A percentile compares a stretch with the other conserved stretches of the same genome.
Evolutionary conservation across 1,140 invertebrate species (phyloP).

Genomic region (Leptinotarsa lineolata): DNA sequence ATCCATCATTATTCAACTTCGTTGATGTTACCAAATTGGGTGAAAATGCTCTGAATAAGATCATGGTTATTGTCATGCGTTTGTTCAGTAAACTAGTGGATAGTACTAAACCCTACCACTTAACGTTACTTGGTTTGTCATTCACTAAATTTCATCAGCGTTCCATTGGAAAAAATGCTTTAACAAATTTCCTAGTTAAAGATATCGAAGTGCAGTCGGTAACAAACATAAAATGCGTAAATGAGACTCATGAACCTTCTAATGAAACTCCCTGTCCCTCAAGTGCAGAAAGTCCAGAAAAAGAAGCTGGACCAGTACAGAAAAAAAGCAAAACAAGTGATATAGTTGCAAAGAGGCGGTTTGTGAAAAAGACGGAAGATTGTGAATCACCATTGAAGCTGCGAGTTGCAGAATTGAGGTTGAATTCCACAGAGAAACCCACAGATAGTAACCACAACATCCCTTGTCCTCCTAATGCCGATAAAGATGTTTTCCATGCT

Average conservation of each 20-base stretch:
- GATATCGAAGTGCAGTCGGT: conserved; percentile 74
- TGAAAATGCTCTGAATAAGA: conserved; percentile 65
- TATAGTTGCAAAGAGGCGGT: conserved; percentile 58
- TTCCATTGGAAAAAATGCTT: conserved; percentile 65
- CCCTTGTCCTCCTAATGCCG: conserved; percentile 62
- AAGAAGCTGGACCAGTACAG: conserved; percentile 70
- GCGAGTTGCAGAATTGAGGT: conserved; percentile 64
- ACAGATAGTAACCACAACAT: conserved; percentile 52
- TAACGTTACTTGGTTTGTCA: conserved; percentile 75
- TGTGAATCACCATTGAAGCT: conserved; percentile 64
- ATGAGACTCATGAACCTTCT: conserved; percentile 39
- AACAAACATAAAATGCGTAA: conserved; percentile 63
- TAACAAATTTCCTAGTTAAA: conserved; percentile 72
- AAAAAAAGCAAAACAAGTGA: conserved; percentile 66
- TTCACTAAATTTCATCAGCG: conserved; percentile 79
- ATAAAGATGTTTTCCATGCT: conserved; percentile 65
- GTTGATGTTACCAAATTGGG: conserved; percentile 60
- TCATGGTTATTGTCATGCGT: conserved; percentile 72
- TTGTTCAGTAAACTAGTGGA: conserved; percentile 75
- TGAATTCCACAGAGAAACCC: conserved; percentile 62
- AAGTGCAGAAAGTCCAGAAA: conserved; percentile 57
- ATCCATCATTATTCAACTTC: conserved; percentile 65
- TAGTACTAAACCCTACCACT: conserved; percentile 73
- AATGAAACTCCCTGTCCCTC: conserved; percentile 53
- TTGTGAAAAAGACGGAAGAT: conserved; percentile 56